Percentiles rank a stretch among this genome's conserved stretches.
These are phyloP conservation scores for Papilio machaon DNA, from an alignment of 1,140 invertebrate species.

Conservation along the genomic window DNA sequence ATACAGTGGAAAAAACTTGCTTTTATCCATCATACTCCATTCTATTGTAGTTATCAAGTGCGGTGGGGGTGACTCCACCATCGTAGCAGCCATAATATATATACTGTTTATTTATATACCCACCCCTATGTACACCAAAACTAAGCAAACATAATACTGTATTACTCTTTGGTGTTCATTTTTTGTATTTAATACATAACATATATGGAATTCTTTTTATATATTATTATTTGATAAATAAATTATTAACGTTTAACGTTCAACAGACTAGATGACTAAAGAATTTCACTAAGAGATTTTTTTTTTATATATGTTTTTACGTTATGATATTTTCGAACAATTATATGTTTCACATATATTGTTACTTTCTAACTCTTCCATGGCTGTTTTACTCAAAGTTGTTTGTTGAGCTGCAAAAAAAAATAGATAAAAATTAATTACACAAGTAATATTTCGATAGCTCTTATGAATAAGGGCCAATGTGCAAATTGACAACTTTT, in stretches of 20 bases:
- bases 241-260: conserved; percentile 43
- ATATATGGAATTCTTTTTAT: conserved; percentile 48
- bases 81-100: conserved; percentile 67
- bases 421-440: not conserved
- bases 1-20: conserved; percentile 95
- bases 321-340: conserved; percentile 47
- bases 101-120: conserved; percentile 39
- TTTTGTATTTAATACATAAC: conserved; percentile 43
- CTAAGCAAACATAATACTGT: conserved; percentile 48
- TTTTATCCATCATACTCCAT: conserved; percentile 99
- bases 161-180: conserved; percentile 30
- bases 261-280: conserved; percentile 42
- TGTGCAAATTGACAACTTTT: no score
- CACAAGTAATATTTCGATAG: no score
- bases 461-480: no score
- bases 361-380: conserved; percentile 43
- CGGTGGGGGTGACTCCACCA: conserved; percentile 83
- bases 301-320: conserved; percentile 39
- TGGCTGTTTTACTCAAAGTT: conserved; percentile 39
- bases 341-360: conserved; percentile 27
- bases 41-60: conserved; percentile 94
- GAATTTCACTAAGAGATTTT: conserved; percentile 33
- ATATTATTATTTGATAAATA: conserved; percentile 49
- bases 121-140: conserved; percentile 61
- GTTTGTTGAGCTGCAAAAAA: conserved; percentile 29